Base-by-base conservation (phyloP, 2,888 invertebrate genomes). In the Ectemnius cavifrons region DNA sequence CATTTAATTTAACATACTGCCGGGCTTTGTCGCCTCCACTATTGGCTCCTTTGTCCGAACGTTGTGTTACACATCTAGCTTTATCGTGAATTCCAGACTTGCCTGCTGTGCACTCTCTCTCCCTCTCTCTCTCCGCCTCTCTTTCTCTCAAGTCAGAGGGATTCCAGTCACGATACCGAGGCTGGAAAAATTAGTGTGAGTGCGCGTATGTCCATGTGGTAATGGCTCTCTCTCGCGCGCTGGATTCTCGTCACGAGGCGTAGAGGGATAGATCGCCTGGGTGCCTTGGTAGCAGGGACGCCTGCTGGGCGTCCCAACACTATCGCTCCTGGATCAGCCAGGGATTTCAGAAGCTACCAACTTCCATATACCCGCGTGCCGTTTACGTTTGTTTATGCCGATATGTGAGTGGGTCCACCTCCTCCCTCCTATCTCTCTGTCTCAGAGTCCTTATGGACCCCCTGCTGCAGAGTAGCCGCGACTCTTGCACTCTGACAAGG, bases 271-370 rank as follows among this genome's bases (percentile, higher is more conserved):
- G 85, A 86, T 86, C 81, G 79, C 81, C 85, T 82, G 84, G 82
- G 84, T 83, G 82, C 81, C 77, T 86, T 79, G 86, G 85, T 86
- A 86, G 85, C 61, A 75, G 70, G 86, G 85, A 87, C 86, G 79
- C 88, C 88, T 79, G 89, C 89, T 89, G 89, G 73, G 89, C 79
- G 83, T 85, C 85, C 88, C 88, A 89, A 86, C 88, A 87, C 86
- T 89, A 90, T 89, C 89, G 88, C 82, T 78, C 84, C 80, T 75
- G 85, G 83, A 89, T 89, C 89, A 88, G 85, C 87, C 86, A 89
- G 85, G 89, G 87, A 88, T 89, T 89, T 89, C 89, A 88, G 88
- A 88, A 89, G 89, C 89, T 88, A 89, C 88, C 86, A 86, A 88
- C 87, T 88, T 88, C 85, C 84, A 85, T 86, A 85, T 79, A 82